Percentiles rank a stretch among this genome's conserved stretches.
Evolutionary conservation across 1,140 invertebrate genomes (phyloP).

Genomic region (Dermatophagoides farinae): DNA sequence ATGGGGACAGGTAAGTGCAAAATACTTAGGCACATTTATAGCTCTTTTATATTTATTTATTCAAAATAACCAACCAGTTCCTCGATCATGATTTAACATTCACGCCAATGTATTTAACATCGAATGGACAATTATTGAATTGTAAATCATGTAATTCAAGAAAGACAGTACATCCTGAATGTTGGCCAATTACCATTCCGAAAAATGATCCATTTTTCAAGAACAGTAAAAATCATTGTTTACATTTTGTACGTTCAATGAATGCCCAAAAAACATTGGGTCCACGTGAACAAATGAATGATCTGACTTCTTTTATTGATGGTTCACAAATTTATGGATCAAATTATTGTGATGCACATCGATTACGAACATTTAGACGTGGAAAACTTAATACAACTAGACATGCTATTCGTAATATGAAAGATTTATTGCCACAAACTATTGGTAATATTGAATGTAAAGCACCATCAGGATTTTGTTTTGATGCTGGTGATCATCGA

Average conservation of each 20-base stretch:
- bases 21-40: constrained; percentile 34
- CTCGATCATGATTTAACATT: constrained; percentile 38
- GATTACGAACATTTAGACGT: constrained; percentile 40
- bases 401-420: constrained; percentile 36
- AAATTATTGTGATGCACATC: constrained; percentile 47
- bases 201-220: constrained; percentile 38
- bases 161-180: constrained; percentile 53
- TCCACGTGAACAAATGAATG: constrained; percentile 38
- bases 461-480: constrained; percentile 56
- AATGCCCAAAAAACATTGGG: constrained; percentile 59
- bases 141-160: constrained; percentile 47
- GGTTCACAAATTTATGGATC: constrained; percentile 42
- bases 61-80: constrained; percentile 36
- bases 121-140: constrained; percentile 39
- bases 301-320: constrained; percentile 40
- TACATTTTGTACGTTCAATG: constrained; percentile 77
- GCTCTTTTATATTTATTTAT: constrained; percentile 38
- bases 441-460: constrained; percentile 61
- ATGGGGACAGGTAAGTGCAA: constrained; percentile 17
- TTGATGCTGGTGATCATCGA: constrained; percentile 49
- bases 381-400: constrained; percentile 59
- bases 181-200: constrained; percentile 35
- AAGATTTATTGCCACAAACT: constrained; percentile 32
- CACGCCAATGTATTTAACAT: constrained; percentile 29
- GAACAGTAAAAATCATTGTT: constrained; percentile 54